Percentiles rank a stretch among this genome's conserved stretches.
phyloP scores from a whole-genome alignment of 2,797 vertebrate species.

The Anguilla megastoma region DNA sequence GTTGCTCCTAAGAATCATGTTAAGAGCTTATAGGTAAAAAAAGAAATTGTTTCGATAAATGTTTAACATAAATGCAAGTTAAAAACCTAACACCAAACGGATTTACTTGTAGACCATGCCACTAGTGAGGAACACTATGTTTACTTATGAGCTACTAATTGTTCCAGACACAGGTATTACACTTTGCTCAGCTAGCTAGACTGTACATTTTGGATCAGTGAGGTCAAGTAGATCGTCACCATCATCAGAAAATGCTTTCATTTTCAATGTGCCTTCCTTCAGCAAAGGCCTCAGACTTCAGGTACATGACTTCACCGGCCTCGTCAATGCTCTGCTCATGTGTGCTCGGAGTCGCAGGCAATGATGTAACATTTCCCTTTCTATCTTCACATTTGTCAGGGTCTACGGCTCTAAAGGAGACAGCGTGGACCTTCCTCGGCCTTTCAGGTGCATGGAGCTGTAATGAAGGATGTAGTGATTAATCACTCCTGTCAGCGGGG shows the following conservation, averaged over 20 bases:
- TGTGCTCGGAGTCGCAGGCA: background rate
- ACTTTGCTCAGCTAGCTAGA: background rate
- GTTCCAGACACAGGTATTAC: background rate
- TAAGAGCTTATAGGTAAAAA: background rate
- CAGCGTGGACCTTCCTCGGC: background rate
- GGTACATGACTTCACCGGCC: background rate
- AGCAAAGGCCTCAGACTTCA: background rate
- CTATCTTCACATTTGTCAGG: background rate
- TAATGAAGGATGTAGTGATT: slow-evolving; percentile 1
- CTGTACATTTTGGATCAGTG: background rate
- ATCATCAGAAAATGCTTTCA: too few species aligned
- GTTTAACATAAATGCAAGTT: background rate
- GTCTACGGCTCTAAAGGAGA: background rate
- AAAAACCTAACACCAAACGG: background rate
- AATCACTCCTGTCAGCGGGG: background rate
- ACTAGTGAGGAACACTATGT: background rate
- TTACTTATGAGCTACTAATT: background rate
- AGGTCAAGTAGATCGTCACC: background rate
- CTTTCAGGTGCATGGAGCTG: background rate
- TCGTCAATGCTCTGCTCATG: background rate
- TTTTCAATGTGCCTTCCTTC: background rate
- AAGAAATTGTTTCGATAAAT: background rate
- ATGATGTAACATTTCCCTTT: background rate
- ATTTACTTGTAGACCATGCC: background rate
- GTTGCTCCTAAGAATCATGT: background rate